These are phyloP conservation scores for Rhagonycha fulva DNA, from an alignment of 2,888 invertebrate species.

Conservation along the genomic window DNA sequence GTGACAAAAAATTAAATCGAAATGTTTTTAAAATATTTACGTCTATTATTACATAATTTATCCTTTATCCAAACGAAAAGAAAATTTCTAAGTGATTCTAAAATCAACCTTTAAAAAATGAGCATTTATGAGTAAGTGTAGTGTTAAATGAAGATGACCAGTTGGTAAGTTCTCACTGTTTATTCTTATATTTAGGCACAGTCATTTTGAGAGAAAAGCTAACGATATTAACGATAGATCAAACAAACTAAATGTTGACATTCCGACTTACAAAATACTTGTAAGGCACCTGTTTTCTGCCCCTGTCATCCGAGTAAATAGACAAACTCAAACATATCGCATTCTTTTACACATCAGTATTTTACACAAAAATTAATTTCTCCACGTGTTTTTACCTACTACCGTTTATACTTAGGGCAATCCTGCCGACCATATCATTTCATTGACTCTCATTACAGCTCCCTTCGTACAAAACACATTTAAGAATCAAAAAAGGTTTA, in stretches of 20 bases:
- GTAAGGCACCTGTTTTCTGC: constrained; percentile 36
- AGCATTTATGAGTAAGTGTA: constrained; percentile 12
- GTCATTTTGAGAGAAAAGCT: constrained; percentile 36
- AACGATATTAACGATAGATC: constrained; percentile 40
- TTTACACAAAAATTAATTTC: not conserved
- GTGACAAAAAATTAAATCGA: constrained; percentile 54
- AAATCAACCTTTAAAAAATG: constrained; percentile 7
- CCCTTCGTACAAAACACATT: not conserved
- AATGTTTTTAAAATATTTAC: constrained; percentile 51
- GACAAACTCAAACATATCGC: constrained; percentile 4
- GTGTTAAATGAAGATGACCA: constrained; percentile 23
- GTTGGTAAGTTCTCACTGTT: constrained; percentile 42
- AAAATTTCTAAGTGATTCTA: constrained; percentile 7
- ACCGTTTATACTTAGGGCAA: not conserved
- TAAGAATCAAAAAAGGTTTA: constrained; percentile 8
- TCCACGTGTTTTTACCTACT: not conserved
- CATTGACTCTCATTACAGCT: not conserved
- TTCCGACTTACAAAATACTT: constrained; percentile 28
- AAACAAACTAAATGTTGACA: constrained; percentile 34
- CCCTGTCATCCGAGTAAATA: constrained; percentile 37
- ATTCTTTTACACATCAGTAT: not conserved
- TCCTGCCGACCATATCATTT: not conserved
- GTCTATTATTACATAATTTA: constrained; percentile 27
- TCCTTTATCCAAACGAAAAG: constrained; percentile 13
- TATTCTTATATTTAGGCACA: constrained; percentile 36